Conservation (phyloP, 2,113 vertebrate genomes). For the Sylvicapra grimmia region DNA sequence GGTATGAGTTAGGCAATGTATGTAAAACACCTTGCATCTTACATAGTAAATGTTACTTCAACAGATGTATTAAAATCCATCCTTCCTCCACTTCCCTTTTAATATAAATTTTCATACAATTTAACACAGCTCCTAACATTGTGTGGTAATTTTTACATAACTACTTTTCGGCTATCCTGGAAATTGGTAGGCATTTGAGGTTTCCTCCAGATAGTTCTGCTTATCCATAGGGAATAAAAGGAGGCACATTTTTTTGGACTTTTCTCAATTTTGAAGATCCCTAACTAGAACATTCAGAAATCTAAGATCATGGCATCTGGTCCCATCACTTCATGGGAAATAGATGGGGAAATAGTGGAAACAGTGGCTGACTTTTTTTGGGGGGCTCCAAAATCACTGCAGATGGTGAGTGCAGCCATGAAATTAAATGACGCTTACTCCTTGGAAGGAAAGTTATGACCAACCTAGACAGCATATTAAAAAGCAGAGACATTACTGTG, state of each 20-base stretch:
- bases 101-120: not conserved
- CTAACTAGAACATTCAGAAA: not conserved
- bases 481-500: not conserved
- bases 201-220: not conserved
- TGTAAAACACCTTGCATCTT: not conserved
- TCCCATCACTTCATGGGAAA: too few species aligned
- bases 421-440: not conserved
- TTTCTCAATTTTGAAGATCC: not conserved
- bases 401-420: not conserved
- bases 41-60: not conserved
- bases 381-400: not conserved
- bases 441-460: not conserved
- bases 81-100: not conserved
- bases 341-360: too few species aligned
- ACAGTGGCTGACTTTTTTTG: too few species aligned
- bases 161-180: not conserved
- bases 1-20: not conserved
- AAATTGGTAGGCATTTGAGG: not conserved
- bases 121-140: not conserved
- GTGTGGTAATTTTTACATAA: not conserved
- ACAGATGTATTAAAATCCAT: not conserved
- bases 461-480: not conserved
- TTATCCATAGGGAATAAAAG: not conserved
- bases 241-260: not conserved
- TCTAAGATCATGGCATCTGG: too few species aligned